These are phyloP conservation scores for Hafferia zeledoni DNA, from an alignment of 2,797 vertebrate genomes.

Conservation along the genomic window DNA sequence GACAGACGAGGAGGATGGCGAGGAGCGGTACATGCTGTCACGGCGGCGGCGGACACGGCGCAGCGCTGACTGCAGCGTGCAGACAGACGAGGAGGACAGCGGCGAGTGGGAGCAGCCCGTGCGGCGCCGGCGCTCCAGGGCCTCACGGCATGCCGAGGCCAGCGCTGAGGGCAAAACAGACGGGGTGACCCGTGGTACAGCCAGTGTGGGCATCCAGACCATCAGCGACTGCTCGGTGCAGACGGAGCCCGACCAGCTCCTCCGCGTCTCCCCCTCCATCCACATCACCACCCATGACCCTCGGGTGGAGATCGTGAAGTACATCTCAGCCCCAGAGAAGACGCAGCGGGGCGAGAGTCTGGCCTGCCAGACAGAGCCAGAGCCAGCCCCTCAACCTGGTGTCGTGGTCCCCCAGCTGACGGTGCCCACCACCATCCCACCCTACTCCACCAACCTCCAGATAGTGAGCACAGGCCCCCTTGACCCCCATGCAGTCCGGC, in stretches of 20 bases:
- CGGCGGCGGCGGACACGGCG: slow-evolving; percentile 89
- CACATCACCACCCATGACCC: slow-evolving; percentile 94
- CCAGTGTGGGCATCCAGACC: slow-evolving; percentile 96
- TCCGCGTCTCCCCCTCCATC: slow-evolving; percentile 92
- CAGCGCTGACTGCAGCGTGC: slow-evolving; percentile 95
- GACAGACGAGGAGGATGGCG: slow-evolving; percentile 96
- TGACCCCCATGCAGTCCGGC: slow-evolving; percentile 79
- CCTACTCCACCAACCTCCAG: slow-evolving; percentile 93
- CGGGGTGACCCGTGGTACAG: slow-evolving; percentile 75
- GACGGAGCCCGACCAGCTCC: slow-evolving; percentile 92
- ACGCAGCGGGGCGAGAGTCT: slow-evolving; percentile 95
- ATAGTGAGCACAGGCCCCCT: slow-evolving; percentile 86
- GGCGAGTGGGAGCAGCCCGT: slow-evolving; percentile 96
- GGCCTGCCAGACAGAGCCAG: slow-evolving; percentile 96
- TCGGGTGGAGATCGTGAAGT: slow-evolving; percentile 93
- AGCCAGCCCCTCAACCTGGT: slow-evolving; percentile 86
- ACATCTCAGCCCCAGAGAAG: slow-evolving; percentile 97
- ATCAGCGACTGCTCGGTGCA: slow-evolving; percentile 96
- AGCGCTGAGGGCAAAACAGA: slow-evolving; percentile 86
- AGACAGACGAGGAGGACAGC: slow-evolving; percentile 96
- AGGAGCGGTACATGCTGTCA: slow-evolving; percentile 89
- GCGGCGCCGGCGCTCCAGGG: slow-evolving; percentile 88
- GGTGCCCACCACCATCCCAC: slow-evolving; percentile 91
- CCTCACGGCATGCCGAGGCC: slow-evolving; percentile 89
- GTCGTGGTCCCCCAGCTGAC: slow-evolving; percentile 89